phyloP scores from a whole-genome alignment of 2,888 invertebrate species.

The Diaperis boleti region DNA sequence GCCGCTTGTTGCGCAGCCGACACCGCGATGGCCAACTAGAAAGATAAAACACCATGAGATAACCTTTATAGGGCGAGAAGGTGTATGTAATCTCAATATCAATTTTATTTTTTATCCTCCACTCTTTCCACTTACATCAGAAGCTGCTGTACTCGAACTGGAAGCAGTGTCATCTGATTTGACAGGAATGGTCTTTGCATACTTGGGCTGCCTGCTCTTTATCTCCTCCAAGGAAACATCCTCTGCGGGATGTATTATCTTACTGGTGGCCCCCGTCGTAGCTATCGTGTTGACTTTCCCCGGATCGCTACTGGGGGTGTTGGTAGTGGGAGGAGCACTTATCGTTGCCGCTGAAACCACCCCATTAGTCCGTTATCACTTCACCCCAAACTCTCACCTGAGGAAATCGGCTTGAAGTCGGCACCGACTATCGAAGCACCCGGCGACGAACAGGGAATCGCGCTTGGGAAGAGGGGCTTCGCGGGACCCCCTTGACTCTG shows the following conservation, averaged over 20 bases:
- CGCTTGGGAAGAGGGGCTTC: slow-evolving; percentile 87
- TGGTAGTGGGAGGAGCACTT: slow-evolving; percentile 78
- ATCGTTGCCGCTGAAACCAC: slow-evolving; percentile 76
- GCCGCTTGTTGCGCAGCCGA: slow-evolving; percentile 69
- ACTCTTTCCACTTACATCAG: slow-evolving; percentile 60
- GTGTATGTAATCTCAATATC: no score
- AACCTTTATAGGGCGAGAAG: no score
- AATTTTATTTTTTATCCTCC: no score
- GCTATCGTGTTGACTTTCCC: slow-evolving; percentile 73
- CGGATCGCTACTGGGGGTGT: slow-evolving; percentile 51
- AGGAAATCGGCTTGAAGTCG: slow-evolving; percentile 71
- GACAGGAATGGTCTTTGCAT: slow-evolving; percentile 64
- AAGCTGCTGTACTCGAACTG: slow-evolving; percentile 59
- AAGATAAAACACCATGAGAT: background rate
- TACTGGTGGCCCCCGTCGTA: slow-evolving; percentile 86
- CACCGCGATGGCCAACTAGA: slow-evolving; percentile 65
- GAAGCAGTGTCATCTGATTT: slow-evolving; percentile 60
- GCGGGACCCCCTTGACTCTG: slow-evolving; percentile 70
- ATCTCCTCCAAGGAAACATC: slow-evolving; percentile 92
- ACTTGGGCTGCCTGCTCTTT: slow-evolving; percentile 77
- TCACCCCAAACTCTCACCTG: slow-evolving; percentile 52
- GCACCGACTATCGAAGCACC: slow-evolving; percentile 71
- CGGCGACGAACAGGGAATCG: slow-evolving; percentile 74
- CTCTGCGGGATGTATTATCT: slow-evolving; percentile 94
- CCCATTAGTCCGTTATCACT: background rate